Evolutionary conservation across 1,140 invertebrate genomes (phyloP).

Genomic region (Heliothis virescens): DNA sequence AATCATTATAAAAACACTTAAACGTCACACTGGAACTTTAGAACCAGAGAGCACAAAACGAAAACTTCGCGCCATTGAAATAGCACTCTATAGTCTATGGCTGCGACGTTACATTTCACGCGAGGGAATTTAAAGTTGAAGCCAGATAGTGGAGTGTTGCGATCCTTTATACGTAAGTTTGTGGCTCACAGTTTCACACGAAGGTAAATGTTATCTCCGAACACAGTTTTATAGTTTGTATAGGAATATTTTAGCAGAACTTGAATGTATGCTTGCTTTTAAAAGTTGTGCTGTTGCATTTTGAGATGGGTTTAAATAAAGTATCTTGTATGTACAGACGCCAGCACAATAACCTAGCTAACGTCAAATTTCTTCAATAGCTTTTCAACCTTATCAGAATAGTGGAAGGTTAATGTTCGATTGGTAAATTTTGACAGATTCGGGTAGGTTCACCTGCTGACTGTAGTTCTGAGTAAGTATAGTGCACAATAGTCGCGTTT

Average conservation of each 20-base stretch:
- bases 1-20: neutral
- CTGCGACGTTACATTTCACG: conserved; percentile 17
- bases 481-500: no score
- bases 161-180: conserved; percentile 37
- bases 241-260: conserved; percentile 17
- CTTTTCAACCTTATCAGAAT: no score
- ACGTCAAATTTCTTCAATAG: no score
- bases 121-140: conserved; percentile 29
- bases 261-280: neutral
- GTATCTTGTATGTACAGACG: neutral
- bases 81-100: conserved; percentile 30
- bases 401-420: no score
- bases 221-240: conserved; percentile 19
- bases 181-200: conserved; percentile 2
- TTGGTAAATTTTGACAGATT: no score
- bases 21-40: neutral
- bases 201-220: conserved; percentile 7
- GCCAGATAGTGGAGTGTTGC: conserved; percentile 30
- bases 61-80: conserved; percentile 35
- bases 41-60: conserved; percentile 10
- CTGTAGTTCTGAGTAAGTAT: no score
- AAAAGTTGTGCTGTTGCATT: neutral
- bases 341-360: no score
- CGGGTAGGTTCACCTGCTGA: no score
- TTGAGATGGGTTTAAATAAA: neutral